Evolutionary conservation across 2,113 vertebrate species (phyloP), one percentile per base, ranked within the genome.

Genomic region (Solenodon paradoxus): DNA sequence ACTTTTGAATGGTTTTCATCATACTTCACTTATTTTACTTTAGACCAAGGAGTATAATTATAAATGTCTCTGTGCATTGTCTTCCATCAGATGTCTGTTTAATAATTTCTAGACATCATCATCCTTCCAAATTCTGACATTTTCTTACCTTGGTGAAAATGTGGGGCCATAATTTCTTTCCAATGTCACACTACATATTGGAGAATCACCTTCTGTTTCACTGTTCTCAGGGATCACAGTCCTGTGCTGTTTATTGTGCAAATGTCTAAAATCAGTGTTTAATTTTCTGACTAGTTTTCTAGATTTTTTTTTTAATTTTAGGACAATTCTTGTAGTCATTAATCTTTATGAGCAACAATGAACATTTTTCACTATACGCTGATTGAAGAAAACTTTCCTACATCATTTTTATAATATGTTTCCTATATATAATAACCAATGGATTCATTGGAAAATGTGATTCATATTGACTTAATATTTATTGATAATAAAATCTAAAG

Each of bases 401-500:
- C 2, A 11, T 24, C 2, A 55, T 63, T 74, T 77, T 35, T 28
- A 74, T 26, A 45, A 32, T 64, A 12, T 13, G 20, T 84, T n/a
- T 55, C 40, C 24, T 69, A 26, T 30, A 59, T 66, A 6, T 72
- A 93, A 69, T 79, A 90, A 64, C 2, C 5, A 80, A 35, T 42
- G 53, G 40, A 53, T 47, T 77, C 59, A 15, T 74, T 82, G 19
- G 19, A 42, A 9, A 85, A 45, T 42, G 2, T 69, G 19, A 80
- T 55, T 69, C 32, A 22, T 28, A 42, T 77, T 51, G 75, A 1
- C 2, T 22, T 61, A 4, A 55, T 63, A 88, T 11, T 40, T 40
- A 57, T n/a, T 59, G 32, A 68, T 82, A 55, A 35, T 16, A 82
- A 92, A 87, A 88, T 90, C 5, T 38, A 45, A 88, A 42, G 22